Percentiles rank a stretch among this genome's conserved stretches.
These are phyloP conservation scores for Platyrinchus mystaceus DNA, from an alignment of 2,797 vertebrate genomes.

Conservation along the genomic window DNA sequence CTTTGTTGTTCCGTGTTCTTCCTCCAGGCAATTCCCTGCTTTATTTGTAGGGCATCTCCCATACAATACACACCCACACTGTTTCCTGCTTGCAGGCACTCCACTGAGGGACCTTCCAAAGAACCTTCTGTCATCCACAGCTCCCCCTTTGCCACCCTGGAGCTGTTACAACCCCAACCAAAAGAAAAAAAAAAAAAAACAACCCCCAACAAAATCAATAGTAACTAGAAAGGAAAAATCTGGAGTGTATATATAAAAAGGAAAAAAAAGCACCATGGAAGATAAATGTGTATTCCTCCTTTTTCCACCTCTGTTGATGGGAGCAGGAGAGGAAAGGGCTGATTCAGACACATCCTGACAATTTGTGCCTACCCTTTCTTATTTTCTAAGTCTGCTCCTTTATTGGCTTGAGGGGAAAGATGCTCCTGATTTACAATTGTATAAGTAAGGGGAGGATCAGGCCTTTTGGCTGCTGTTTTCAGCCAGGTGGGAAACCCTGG, in stretches of 20 bases:
- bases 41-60: slow-evolving; percentile 50
- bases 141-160: neutral
- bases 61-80: slow-evolving; percentile 5
- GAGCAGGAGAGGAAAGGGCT: neutral
- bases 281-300: neutral
- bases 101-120: neutral
- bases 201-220: neutral
- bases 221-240: neutral
- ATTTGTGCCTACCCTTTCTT: neutral
- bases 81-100: slow-evolving; percentile 21
- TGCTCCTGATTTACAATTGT: neutral
- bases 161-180: neutral
- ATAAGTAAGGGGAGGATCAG: neutral
- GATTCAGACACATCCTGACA: neutral
- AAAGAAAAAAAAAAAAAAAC: neutral
- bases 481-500: neutral
- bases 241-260: neutral
- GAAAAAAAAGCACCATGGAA: no score
- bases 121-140: neutral
- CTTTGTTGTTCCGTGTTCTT: slow-evolving; percentile 21
- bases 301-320: neutral
- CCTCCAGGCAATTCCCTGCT: slow-evolving; percentile 9
- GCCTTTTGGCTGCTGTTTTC: no score
- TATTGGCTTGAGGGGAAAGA: neutral
- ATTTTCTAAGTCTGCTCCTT: neutral